Base-by-base conservation (phyloP, 2,888 invertebrate species). In the Dynastes maya region DNA sequence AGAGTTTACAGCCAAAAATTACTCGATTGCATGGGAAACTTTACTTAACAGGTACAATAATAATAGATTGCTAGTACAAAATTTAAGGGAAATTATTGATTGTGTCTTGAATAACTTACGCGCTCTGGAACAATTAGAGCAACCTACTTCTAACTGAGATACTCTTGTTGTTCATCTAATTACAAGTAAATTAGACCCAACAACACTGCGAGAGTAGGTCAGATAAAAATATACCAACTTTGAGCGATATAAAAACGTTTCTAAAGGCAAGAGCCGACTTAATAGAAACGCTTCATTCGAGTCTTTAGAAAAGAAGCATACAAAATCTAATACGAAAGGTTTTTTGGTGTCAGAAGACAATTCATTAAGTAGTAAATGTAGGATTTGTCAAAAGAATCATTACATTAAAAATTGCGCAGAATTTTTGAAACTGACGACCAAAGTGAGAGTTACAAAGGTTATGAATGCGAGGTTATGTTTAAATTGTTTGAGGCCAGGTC, bases 1-100 rank as follows among this genome's bases (percentile, higher is more conserved):
- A 40, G 67, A 67, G 16, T 67, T 67, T 45, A 67, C 67, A 6
- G 45, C 67, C 2, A n/a, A 3, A 67, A 67, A 49, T 16, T 49
- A 67, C 29, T n/a, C 37, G 13, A 16, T 45, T 5, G 45, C 67
- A 45, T 67, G 67, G 67, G 16, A 67, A 40, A 5, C 45, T 11
- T 22, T 49, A 22, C 27, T 37, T 32, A 2, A 5, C 32, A 32
- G 32, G 32, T 32, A 32, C 45, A 67, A 67, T 67, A 45, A 67
- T 45, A 49, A 67, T n/a, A 45, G 45, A 45, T 45, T 67, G 16
- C 11, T 67, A 8, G 45, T 64, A 40, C 22, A 61, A 22, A 61
- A 22, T 61, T 61, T 61, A 61, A 61, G 61, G 9, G 9, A 29
- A 27, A 61, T 61, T 61, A 29, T 61, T 27, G 61, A 61, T 27